Conservation (phyloP, 2,888 invertebrate species). For the Orgyia antiqua region DNA sequence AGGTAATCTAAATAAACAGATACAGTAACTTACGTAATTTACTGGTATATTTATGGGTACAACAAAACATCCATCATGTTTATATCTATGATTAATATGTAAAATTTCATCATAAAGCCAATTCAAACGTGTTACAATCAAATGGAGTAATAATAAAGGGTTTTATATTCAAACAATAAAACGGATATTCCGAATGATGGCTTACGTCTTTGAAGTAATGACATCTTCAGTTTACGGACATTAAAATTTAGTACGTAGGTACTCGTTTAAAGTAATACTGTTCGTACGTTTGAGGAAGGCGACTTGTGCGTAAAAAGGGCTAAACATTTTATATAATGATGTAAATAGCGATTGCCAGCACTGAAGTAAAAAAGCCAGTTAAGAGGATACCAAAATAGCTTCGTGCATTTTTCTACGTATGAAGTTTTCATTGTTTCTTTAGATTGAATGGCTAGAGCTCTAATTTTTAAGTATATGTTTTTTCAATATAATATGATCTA, state of each 20-base stretch:
- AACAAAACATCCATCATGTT: too few species aligned
- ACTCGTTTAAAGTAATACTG: constrained; percentile 53
- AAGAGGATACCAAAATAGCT: too few species aligned
- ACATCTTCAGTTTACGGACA: constrained; percentile 60
- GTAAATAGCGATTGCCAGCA: too few species aligned
- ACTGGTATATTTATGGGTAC: too few species aligned
- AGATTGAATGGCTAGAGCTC: too few species aligned
- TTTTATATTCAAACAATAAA: constrained; percentile 72
- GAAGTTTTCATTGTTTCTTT: too few species aligned
- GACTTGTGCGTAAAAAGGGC: constrained; percentile 14
- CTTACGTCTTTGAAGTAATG: constrained; percentile 60
- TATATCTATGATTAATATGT: constrained; percentile 32
- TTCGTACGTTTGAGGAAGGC: constrained; percentile 22
- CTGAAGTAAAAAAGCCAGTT: too few species aligned
- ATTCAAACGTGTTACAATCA: constrained; percentile 55
- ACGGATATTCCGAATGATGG: constrained; percentile 59
- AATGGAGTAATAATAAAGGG: constrained; percentile 57
- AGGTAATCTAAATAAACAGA: too few species aligned
- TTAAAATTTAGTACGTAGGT: constrained; percentile 57
- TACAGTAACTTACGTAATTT: too few species aligned
- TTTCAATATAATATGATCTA: too few species aligned
- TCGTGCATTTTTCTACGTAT: too few species aligned
- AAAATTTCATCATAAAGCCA: constrained; percentile 46
- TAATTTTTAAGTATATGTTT: too few species aligned
- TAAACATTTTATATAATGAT: constrained; percentile 18